These are phyloP conservation scores for Lepilemur ruficaudatus DNA, from an alignment of 2,797 vertebrate genomes.

Conservation along the genomic window DNA sequence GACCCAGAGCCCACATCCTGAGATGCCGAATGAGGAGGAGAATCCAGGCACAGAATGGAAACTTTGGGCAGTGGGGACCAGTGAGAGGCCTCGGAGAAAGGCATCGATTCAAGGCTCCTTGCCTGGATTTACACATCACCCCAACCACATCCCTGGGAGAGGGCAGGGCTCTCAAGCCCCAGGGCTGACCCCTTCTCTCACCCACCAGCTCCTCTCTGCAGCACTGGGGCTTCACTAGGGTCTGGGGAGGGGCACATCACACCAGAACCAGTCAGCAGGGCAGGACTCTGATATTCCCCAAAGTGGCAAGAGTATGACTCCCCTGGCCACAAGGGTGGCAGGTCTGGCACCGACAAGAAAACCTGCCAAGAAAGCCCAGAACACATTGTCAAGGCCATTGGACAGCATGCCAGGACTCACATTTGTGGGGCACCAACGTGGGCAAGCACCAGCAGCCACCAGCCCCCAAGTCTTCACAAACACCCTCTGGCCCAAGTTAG, in stretches of 20 bases:
- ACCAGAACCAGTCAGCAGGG: constrained; percentile 87
- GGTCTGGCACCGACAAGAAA: constrained; percentile 89
- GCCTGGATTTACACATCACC: background rate
- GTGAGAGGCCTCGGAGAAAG: background rate
- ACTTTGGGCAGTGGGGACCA: background rate
- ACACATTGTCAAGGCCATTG: background rate
- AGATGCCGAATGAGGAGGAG: background rate
- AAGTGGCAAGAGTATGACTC: constrained; percentile 95
- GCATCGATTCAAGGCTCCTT: background rate
- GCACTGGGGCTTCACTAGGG: constrained; percentile 84
- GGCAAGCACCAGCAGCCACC: background rate
- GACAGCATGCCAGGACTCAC: background rate
- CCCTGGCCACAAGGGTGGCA: constrained; percentile 89
- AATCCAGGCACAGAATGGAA: background rate
- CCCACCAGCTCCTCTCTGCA: constrained; percentile 91
- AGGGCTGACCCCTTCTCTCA: constrained; percentile 55
- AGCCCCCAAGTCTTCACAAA: background rate
- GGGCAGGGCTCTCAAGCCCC: background rate
- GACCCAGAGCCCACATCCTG: fast-evolving
- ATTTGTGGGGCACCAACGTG: background rate
- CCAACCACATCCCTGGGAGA: background rate
- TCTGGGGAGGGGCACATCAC: constrained; percentile 93
- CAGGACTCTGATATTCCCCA: constrained; percentile 88
- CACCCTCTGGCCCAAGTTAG: background rate
- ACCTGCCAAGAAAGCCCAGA: constrained; percentile 86